Evolutionary conservation across 2,888 invertebrate genomes (phyloP), one percentile per base, ranked within the genome.

Genomic region (Morinoia aosen): DNA sequence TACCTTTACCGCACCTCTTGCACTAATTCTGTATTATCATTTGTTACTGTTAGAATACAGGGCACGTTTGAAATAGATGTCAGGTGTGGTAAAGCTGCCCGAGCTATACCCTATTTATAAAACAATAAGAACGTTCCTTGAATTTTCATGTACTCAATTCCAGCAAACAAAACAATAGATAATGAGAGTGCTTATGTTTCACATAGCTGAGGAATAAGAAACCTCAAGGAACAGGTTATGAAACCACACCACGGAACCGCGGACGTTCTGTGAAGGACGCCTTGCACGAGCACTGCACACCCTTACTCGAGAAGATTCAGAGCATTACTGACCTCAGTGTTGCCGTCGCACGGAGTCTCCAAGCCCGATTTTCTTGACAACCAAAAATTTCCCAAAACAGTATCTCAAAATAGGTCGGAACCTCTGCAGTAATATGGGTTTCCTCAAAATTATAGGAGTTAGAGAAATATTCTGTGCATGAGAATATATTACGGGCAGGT

Each of bases 321-420:
- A 76, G 76, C 76, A 76, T 33, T 33, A 76, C 76, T 76, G 76
- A 76, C 76, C 76, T 76, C 76, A 76, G 76, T 76, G 76, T 76
- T 76, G 76, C 76, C 76, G 25, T 33, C 12, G 25, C 25, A 19
- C 76, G 25, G 76, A 76, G 76, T 76, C 33, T 25, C 25, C 76
- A 16, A 10, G 25, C 25, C 8, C 25, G 25, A 76, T 33, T 25
- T 76, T 76, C 33, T 76, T 76, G 10, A 76, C 8, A 33, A 48
- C 19, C 2, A 76, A 25, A 76, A 25, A 76, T 76, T 12, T 33
- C 8, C 33, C 25, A 33, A 3, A 12, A 10, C 25, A 16, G 48
- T 48, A 48, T 48, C 5, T 16, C 76, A 8, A 76, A 10, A 33
- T 33, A 10, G 10, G 76, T 33, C 0, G 25, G 25, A 76, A 76